phyloP scores from a whole-genome alignment of 2,888 invertebrate species.

The Tetranychus piercei region DNA sequence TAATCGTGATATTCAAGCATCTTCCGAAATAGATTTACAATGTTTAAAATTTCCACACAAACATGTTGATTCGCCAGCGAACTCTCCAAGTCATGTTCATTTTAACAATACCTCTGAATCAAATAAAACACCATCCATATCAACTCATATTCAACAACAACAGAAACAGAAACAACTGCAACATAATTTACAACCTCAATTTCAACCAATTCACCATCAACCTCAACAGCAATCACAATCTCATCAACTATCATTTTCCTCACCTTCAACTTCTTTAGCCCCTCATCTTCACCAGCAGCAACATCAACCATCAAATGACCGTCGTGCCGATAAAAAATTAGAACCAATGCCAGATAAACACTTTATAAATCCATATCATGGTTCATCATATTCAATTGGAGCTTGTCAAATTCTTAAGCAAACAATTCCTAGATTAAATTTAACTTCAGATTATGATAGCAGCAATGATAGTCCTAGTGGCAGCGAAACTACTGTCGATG shows the following conservation, averaged over 20 bases:
- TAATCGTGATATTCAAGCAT: not conserved
- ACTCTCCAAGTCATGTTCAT: not conserved
- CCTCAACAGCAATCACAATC: not conserved
- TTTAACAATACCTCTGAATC: not conserved
- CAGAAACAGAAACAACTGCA: not conserved
- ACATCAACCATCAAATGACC: not conserved
- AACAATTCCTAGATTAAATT: slow-evolving; percentile 25
- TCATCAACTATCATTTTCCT: not conserved
- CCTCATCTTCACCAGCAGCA: not conserved
- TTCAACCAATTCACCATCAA: not conserved
- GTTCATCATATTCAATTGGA: not conserved
- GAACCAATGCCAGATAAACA: not conserved
- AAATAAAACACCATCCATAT: not conserved
- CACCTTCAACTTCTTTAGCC: not conserved
- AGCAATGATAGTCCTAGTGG: slow-evolving; percentile 35
- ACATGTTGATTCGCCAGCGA: not conserved
- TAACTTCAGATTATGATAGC: slow-evolving; percentile 32
- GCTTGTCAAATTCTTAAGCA: slow-evolving; percentile 21
- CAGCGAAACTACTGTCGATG: slow-evolving; percentile 34
- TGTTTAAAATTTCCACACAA: not conserved
- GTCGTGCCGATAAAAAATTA: not conserved
- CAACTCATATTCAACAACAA: not conserved
- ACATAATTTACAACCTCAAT: not conserved
- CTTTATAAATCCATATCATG: not conserved
- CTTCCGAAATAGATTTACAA: not conserved